Conservation (phyloP, 2,113 vertebrate genomes). For the Hemicordylus capensis region DNA sequence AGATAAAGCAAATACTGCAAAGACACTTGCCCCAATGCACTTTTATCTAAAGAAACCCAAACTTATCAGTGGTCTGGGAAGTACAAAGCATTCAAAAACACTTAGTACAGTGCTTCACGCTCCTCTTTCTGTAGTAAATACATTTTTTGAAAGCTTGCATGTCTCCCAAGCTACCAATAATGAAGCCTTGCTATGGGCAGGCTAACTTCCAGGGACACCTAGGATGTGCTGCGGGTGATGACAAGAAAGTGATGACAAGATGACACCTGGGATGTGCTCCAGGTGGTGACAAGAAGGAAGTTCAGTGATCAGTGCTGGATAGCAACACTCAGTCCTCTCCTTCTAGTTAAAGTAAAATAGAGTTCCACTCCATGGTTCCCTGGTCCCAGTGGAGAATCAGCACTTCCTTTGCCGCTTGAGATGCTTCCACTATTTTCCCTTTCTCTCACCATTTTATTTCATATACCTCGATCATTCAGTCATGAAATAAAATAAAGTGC, state of each 20-base stretch:
- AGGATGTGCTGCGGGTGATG: neutral
- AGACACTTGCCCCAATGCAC: too few species aligned
- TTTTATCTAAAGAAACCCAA: too few species aligned
- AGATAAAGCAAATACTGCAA: too few species aligned
- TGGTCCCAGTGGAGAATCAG: neutral
- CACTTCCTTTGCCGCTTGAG: constrained; percentile 22
- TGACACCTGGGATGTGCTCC: neutral
- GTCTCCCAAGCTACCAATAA: neutral
- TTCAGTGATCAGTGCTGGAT: neutral
- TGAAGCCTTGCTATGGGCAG: neutral
- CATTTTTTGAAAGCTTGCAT: neutral
- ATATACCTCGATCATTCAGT: constrained; percentile 30
- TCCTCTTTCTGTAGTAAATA: neutral
- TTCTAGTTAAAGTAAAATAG: fast-evolving
- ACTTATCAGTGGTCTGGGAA: too few species aligned
- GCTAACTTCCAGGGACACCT: neutral
- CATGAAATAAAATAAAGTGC: constrained; percentile 30
- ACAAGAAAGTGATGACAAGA: too few species aligned
- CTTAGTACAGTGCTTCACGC: neutral
- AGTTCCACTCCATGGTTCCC: constrained; percentile 7
- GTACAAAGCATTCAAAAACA: too few species aligned
- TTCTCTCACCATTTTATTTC: constrained; percentile 32
- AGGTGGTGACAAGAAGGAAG: neutral
- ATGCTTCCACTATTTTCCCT: constrained; percentile 40
- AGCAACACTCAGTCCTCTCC: neutral